A percentile compares a stretch with the other conserved stretches of the same genome.
Evolutionary conservation across 2,888 invertebrate genomes (phyloP).

Genomic region (Dendrolimus pini): DNA sequence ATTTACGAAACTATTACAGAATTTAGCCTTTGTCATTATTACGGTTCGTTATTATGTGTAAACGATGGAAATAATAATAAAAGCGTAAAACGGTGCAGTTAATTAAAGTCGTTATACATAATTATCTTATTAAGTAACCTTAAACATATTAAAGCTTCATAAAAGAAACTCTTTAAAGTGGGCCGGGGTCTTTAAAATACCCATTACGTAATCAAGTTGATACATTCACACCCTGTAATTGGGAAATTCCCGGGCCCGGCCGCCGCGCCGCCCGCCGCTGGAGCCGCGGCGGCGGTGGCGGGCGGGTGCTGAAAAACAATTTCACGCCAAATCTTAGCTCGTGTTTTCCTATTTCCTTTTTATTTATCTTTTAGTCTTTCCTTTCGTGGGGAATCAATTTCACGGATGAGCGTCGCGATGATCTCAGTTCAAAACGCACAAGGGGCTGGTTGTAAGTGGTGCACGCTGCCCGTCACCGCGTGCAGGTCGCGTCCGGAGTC

Average conservation of each 20-base stretch:
- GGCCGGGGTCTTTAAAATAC: constrained; percentile 29
- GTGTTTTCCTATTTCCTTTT: constrained; percentile 77
- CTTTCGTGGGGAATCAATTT: constrained; percentile 75
- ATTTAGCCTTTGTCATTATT: background rate
- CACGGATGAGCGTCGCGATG: constrained; percentile 76
- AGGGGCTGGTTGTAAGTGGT: constrained; percentile 38
- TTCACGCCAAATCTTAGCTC: constrained; percentile 77
- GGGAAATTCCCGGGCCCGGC: constrained; percentile 69
- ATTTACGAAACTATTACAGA: background rate
- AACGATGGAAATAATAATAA: background rate
- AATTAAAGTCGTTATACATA: background rate
- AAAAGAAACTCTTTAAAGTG: background rate
- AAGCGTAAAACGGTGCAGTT: background rate
- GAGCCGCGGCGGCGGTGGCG: constrained; percentile 43
- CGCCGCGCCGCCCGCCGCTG: constrained; percentile 38
- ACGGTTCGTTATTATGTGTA: background rate
- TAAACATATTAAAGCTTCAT: background rate
- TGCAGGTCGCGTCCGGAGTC: constrained; percentile 13
- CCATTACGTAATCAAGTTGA: constrained; percentile 62
- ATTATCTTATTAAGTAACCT: background rate
- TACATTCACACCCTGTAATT: constrained; percentile 72
- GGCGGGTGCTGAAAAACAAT: constrained; percentile 73
- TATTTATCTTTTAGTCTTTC: constrained; percentile 76
- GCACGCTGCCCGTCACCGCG: constrained; percentile 19
- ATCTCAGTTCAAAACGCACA: constrained; percentile 70